These are phyloP conservation scores for Nerophis lumbriciformis DNA, from an alignment of 2,113 vertebrate genomes.

Conservation along the genomic window DNA sequence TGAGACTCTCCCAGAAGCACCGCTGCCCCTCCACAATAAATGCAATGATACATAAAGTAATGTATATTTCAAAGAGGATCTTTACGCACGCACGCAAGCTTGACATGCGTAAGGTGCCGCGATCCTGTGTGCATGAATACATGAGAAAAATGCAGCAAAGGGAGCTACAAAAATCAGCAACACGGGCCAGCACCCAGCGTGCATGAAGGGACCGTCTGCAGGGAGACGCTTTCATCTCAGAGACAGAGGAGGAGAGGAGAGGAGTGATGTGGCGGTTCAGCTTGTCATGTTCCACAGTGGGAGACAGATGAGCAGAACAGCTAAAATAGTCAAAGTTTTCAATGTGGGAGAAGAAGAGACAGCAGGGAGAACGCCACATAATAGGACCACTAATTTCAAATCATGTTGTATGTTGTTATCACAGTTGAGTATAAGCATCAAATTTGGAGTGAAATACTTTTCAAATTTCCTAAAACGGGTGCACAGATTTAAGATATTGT, in stretches of 20 bases:
- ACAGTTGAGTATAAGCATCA: slow-evolving; percentile 16
- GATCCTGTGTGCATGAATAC: slow-evolving; percentile 62
- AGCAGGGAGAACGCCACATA: slow-evolving; percentile 18
- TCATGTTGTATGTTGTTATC: slow-evolving; percentile 36
- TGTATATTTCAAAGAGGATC: slow-evolving; percentile 57
- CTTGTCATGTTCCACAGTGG: slow-evolving; percentile 62
- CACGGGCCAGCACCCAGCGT: slow-evolving; percentile 14
- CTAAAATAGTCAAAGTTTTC: slow-evolving; percentile 55
- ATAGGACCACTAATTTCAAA: slow-evolving; percentile 34
- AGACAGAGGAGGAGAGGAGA: slow-evolving; percentile 48
- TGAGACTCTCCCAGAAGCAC: slow-evolving; percentile 40
- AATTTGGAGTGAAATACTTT: slow-evolving; percentile 10
- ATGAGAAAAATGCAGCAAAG: slow-evolving; percentile 58
- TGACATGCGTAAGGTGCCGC: slow-evolving; percentile 50
- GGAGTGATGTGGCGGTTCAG: slow-evolving; percentile 49
- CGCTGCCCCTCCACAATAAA: slow-evolving; percentile 37
- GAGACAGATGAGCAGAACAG: slow-evolving; percentile 51
- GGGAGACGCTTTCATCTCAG: slow-evolving; percentile 52
- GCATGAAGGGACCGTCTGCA: slow-evolving; percentile 38
- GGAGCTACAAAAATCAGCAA: slow-evolving; percentile 47
- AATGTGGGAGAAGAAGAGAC: slow-evolving; percentile 30
- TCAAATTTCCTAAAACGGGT: slow-evolving; percentile 42
- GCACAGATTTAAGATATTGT: slow-evolving; percentile 46
- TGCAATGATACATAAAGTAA: slow-evolving; percentile 52
- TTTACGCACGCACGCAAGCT: slow-evolving; percentile 49